phyloP scores from a whole-genome alignment of 2,797 vertebrate species.

The Pteropus rufus region DNA sequence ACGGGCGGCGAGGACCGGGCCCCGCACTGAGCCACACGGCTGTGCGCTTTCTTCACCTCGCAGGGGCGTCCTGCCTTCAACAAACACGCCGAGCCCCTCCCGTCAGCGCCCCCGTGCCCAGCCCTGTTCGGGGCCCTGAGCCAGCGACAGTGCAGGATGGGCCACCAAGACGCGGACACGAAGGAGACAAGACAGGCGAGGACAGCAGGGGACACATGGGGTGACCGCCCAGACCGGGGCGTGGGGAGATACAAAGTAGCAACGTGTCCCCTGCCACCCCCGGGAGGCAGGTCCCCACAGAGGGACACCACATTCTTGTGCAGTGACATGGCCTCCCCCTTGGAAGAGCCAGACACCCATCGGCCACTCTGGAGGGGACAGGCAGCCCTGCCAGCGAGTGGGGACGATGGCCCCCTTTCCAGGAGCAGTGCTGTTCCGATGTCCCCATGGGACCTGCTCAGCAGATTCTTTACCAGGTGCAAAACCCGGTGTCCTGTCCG shows the following conservation, averaged over 20 bases:
- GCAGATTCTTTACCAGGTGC: background rate
- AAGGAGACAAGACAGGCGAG: accelerated
- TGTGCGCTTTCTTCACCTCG: accelerated
- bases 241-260: accelerated
- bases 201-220: background rate
- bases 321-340: background rate
- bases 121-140: background rate
- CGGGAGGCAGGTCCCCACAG: background rate
- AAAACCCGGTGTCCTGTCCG: background rate
- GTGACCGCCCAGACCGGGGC: accelerated
- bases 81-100: accelerated
- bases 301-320: accelerated
- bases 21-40: accelerated
- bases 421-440: background rate
- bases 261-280: background rate
- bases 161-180: accelerated
- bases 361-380: accelerated
- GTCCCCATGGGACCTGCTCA: accelerated
- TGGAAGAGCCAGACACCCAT: background rate
- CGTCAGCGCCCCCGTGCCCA: no score
- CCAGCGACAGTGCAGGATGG: background rate
- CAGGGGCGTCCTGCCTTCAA: accelerated
- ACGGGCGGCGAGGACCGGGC: background rate
- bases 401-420: accelerated
- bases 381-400: accelerated